Base-by-base conservation (phyloP, 1,140 invertebrate genomes). In the Cyclargus thomasi region DNA sequence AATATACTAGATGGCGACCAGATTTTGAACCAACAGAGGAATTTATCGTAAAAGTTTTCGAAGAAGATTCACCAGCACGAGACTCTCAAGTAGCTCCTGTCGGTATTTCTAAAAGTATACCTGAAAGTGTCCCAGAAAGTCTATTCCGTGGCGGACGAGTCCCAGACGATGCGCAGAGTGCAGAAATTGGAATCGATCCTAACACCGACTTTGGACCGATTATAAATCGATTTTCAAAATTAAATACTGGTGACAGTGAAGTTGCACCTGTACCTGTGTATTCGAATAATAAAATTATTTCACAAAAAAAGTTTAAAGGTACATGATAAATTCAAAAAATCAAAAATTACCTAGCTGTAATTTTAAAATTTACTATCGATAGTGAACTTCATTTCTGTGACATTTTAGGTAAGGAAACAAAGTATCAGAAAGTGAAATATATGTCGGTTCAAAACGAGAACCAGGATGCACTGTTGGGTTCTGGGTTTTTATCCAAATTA, bases 41-140 rank as follows among this genome's bases (percentile, higher is more conserved):
- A 66, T 90, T 90, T 63, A 79, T 90, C 64, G 86, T 90, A 16
- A 86, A 88, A 76, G 81, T 90, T 69, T 80, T 87, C 62, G 87
- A 90, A 64, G 87, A 90, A 62, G 87, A 87, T 35, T 67, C 79
- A 47, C 78, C 77, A 16, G 22, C 73, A 14, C 71, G 57, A n/a
- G 59, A 72, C 0, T 77, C 78, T 29, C 68, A 74, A 70, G 71
- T 90, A 47, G 68, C 80, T 36, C 85, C 85, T 29, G 70, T 88
- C 11, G 88, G 88, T 65, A 88, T 90, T 70, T 74, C 77, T 64
- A 73, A 83, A 10, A 7, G 70, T 11, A 78, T 2, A 55, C 14
- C 75, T 16, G 80, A 78, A 57, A 68, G 59, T 18, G 67, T 62
- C 18, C 70, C 65, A 22, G 82, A 87, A 53, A 84, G 78, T 35